Evolutionary conservation across 2,797 vertebrate species (phyloP).

Genomic region (Somateria mollissima): DNA sequence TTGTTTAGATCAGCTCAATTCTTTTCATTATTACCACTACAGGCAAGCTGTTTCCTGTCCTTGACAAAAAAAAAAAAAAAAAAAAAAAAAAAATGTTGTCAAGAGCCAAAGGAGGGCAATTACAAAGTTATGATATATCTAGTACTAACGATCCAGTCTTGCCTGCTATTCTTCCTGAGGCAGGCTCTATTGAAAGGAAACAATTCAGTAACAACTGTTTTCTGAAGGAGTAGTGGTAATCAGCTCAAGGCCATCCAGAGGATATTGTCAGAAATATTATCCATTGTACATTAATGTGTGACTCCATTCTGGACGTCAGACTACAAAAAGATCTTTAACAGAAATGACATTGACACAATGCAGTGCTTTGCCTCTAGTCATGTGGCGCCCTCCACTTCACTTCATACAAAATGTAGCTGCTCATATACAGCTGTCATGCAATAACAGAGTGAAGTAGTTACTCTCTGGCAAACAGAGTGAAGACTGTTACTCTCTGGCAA

Average conservation of each 20-base stretch:
- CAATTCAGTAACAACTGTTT: conserved; percentile 57
- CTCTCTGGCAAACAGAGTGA: background rate
- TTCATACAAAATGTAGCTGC: conserved; percentile 5
- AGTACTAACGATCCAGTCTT: background rate
- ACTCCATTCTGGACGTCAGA: conserved; percentile 27
- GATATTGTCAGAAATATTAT: conserved; percentile 40
- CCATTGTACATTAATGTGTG: background rate
- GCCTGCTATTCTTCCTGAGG: conserved; percentile 23
- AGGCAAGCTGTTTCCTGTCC: conserved; percentile 16
- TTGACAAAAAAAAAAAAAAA: background rate
- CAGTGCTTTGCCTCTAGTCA: conserved; percentile 41
- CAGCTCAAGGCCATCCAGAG: conserved; percentile 54
- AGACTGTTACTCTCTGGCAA: conserved; percentile 9
- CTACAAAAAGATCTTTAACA: conserved; percentile 28
- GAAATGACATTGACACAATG: conserved; percentile 41
- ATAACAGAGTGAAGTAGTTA: background rate
- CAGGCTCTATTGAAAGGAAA: conserved; percentile 28
- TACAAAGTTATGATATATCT: conserved; percentile 31
- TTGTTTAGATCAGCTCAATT: background rate
- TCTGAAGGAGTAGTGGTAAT: conserved; percentile 17
- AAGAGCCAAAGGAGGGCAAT: conserved; percentile 15
- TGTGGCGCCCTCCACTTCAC: conserved; percentile 29
- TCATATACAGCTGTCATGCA: conserved; percentile 34
- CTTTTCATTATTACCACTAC: background rate
- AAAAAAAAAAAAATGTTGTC: conserved; percentile 20